Base-by-base conservation (phyloP, 2,113 vertebrate genomes). In the Brachyistius frenatus region DNA sequence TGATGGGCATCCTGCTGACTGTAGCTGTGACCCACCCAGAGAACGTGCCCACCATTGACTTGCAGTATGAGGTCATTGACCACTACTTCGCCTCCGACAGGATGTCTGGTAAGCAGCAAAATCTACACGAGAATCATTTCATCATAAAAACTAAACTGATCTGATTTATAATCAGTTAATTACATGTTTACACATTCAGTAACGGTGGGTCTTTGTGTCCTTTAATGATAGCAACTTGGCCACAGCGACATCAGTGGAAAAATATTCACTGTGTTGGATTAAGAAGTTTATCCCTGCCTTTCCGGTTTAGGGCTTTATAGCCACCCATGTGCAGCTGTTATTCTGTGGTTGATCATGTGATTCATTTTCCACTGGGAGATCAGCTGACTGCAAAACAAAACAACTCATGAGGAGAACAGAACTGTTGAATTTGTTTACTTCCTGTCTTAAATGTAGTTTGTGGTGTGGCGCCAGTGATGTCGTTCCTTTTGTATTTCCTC, bases 21-120 rank as follows among this genome's bases (percentile, higher is more conserved):
- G 97, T 99, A 80, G 97, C 98, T 66, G 97, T 98, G 81, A 99
- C 98, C 88, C 98, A 99, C 83, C 98, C 98, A 8, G 98, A 98
- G 82, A 96, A 97, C 6, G 93, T 98, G 70, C 95, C 97, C 63
- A 91, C 95, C 14, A 96, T 98, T 54, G 97, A 98, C 83, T 94
- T 99, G 88, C 98, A 99, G 89, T 99, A 98, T 94, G 98, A 99
- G 93, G 97, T 98, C 90, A 98, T 99, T 6, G 97, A 97, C 50
- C 97, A 98, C 87, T 98, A 98, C 93, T 97, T 99, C 36, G 95
- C 96, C 36, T 97, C 98, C 0, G 97, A 99, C 93, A 95, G 96
- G 78, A 96, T 99, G 96, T 96, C 98, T 75, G 98, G 98, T 99
- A 94, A 85, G 95, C 5, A 3, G 4, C 30, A 11, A 11, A 32